A percentile compares a stretch with the other conserved stretches of the same genome.
Evolutionary conservation across 2,797 vertebrate species (phyloP).

Genomic region (Clarias platycephalus): DNA sequence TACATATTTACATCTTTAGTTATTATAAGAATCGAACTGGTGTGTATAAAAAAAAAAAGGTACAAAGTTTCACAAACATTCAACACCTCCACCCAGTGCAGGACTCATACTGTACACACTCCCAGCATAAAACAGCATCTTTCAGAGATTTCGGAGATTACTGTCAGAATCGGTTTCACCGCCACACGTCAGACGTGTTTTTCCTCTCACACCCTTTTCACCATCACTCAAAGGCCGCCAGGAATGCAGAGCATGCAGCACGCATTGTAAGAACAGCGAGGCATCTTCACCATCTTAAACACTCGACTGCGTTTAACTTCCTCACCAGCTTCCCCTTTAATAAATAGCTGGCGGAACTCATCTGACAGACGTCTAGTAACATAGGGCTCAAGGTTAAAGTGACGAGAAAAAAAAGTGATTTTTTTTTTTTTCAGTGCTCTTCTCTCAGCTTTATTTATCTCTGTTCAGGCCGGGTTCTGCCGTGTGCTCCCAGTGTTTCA

Average conservation of each 20-base stretch:
- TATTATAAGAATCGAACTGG: neutral
- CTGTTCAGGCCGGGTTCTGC: neutral
- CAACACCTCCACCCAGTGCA: too few species aligned
- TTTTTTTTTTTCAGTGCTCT: too few species aligned
- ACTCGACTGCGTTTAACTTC: neutral
- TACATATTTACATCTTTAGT: neutral
- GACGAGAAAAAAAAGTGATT: neutral
- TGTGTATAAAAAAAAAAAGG: neutral
- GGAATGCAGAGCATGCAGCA: slow-evolving; percentile 19
- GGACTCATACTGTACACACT: neutral
- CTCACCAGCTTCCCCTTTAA: neutral
- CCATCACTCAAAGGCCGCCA: neutral
- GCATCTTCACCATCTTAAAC: neutral
- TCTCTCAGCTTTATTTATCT: neutral
- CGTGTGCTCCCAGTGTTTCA: neutral
- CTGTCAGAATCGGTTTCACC: neutral
- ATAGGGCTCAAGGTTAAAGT: neutral
- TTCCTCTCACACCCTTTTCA: neutral
- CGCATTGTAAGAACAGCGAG: neutral
- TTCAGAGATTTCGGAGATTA: neutral
- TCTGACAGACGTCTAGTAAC: neutral
- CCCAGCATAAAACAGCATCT: neutral
- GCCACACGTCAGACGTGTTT: slow-evolving; percentile 22
- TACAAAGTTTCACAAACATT: neutral
- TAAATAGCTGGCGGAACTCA: neutral